phyloP scores from a whole-genome alignment of 2,888 invertebrate genomes.

The Lysandra bellargus region DNA sequence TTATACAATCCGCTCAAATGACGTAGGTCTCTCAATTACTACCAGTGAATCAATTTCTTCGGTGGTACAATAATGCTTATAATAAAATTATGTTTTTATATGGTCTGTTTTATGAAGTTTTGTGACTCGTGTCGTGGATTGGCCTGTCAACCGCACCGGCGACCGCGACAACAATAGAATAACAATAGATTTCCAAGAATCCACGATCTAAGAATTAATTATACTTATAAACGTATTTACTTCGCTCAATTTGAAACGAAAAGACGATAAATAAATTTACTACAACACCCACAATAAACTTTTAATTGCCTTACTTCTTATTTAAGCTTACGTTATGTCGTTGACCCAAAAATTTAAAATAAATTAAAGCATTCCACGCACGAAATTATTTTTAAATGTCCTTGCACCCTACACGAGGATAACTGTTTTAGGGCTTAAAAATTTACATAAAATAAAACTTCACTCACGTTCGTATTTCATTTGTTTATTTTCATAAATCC shows the following conservation, averaged over 20 bases:
- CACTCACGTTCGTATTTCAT: neutral
- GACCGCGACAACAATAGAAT: too few relatives aligned
- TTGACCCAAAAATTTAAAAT: neutral
- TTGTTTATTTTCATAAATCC: neutral
- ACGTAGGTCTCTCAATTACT: too few relatives aligned
- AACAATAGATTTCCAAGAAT: too few relatives aligned
- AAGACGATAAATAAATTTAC: neutral
- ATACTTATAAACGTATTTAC: neutral
- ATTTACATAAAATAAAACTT: neutral
- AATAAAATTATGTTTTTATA: too few relatives aligned
- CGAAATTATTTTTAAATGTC: neutral
- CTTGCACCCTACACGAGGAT: neutral
- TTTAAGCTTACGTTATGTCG: neutral
- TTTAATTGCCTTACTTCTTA: neutral
- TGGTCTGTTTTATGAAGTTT: too few relatives aligned
- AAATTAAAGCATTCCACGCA: neutral
- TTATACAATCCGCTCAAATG: too few relatives aligned
- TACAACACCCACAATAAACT: neutral
- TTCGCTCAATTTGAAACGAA: neutral
- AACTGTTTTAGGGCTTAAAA: neutral
- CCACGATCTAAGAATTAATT: too few relatives aligned
- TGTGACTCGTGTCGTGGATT: too few relatives aligned
- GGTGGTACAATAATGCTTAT: too few relatives aligned
- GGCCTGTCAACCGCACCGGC: too few relatives aligned
- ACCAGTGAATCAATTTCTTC: too few relatives aligned